Conservation (phyloP, 2,113 vertebrate species). For the Paracanthobrama guichenoti region DNA sequence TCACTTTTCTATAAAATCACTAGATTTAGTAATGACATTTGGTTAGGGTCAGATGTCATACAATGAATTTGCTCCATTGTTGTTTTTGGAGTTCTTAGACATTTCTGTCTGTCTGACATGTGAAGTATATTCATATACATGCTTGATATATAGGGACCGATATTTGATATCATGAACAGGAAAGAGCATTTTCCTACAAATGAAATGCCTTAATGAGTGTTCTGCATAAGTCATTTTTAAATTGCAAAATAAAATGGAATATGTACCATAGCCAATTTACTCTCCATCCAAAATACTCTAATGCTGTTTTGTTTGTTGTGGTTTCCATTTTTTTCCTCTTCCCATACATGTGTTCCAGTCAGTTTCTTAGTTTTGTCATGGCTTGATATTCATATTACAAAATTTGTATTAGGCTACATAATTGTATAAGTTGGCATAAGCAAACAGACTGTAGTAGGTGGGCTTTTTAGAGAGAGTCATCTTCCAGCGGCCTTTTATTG, state of each 20-base stretch:
- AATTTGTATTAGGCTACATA: background rate
- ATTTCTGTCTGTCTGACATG: background rate
- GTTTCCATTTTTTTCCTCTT: background rate
- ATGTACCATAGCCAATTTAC: background rate
- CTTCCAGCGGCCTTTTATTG: slow-evolving; percentile 29
- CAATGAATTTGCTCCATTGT: background rate
- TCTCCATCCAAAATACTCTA: background rate
- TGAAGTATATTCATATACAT: background rate
- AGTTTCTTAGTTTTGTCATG: background rate
- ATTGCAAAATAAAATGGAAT: slow-evolving; percentile 1
- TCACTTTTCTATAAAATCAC: slow-evolving; percentile 1
- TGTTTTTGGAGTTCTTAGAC: background rate
- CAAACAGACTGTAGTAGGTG: slow-evolving; percentile 10
- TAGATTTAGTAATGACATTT: background rate
- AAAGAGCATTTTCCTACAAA: background rate
- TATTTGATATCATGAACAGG: background rate
- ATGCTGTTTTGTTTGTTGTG: background rate
- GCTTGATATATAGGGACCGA: background rate
- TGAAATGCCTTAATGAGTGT: background rate
- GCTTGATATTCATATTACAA: background rate
- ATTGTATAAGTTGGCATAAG: background rate
- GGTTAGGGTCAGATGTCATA: background rate
- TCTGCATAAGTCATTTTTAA: background rate
- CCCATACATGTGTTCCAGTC: background rate
- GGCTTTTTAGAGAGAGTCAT: slow-evolving; percentile 28